These are phyloP conservation scores for Acronicta alni DNA, from an alignment of 2,888 invertebrate genomes.

Conservation along the genomic window DNA sequence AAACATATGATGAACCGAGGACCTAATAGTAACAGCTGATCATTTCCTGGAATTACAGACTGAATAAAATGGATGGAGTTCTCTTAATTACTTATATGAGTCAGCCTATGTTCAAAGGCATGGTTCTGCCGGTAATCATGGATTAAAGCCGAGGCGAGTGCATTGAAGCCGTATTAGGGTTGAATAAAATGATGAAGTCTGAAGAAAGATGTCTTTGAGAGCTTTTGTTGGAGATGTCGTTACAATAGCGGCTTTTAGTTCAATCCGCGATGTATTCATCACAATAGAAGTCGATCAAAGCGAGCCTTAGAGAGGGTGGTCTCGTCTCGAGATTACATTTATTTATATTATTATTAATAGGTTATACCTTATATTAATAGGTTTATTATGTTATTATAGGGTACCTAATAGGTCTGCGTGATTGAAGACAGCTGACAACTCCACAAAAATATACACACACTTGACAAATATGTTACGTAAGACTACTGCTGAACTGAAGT, in stretches of 20 bases:
- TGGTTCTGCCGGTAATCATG: constrained; percentile 6
- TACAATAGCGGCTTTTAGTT: constrained; percentile 34
- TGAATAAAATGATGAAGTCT: constrained; percentile 30
- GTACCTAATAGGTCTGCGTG: no score
- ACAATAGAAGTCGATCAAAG: constrained; percentile 27
- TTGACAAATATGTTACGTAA: no score
- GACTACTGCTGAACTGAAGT: no score
- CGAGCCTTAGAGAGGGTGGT: constrained; percentile 11
- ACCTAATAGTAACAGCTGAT: no score
- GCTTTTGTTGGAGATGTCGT: constrained; percentile 33
- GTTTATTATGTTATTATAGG: no score
- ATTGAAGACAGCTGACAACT: no score
- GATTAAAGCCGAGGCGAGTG: constrained; percentile 1
- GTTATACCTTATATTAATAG: no score
- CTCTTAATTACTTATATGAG: neutral
- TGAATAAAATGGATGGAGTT: neutral
- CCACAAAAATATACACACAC: no score
- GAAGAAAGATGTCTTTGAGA: constrained; percentile 18
- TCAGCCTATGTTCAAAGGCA: neutral
- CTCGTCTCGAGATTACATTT: constrained; percentile 3
- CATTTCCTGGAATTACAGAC: neutral
- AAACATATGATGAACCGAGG: no score
- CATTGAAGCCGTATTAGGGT: constrained; percentile 22
- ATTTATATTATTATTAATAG: neutral
- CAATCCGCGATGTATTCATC: constrained; percentile 19